Evolutionary conservation across 2,113 vertebrate genomes (phyloP), one percentile per base, ranked within the genome.

Genomic region (Apodemus sylvaticus): DNA sequence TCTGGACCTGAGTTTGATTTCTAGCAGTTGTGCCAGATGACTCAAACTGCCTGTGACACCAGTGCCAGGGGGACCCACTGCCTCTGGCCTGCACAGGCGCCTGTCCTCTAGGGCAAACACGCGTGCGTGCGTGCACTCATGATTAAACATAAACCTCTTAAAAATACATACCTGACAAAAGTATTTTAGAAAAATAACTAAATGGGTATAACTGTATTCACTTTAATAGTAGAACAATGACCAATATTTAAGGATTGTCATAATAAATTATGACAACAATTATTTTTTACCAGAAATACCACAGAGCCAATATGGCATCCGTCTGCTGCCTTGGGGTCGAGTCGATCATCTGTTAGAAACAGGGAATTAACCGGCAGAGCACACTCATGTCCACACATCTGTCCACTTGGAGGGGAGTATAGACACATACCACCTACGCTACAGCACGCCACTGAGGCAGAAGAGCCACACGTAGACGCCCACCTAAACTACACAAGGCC

Each of bases 121-220:
- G 16, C 58, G 22, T n/a, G n/a, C n/a, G n/a, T n/a, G n/a, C n/a
- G n/a, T n/a, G n/a, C n/a, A n/a, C 68, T 17, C 34, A 17, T 6
- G 13, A n/a, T 39, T 73, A 71, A 71, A n/a, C 39, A 71, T 39
- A 73, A 73, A 73, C 36, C 17, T 39, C 36, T 39, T 81, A 83
- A 95, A 95, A 95, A 92, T 68, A 16, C 34, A 87, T 70, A 85
- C 68, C 14, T 26, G 64, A 91, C 36, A 92, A 96, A 94, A 81
- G 39, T 86, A 31, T 73, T 70, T 70, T 71, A 90, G 48, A 64
- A 96, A 95, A 90, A 81, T 64, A 90, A 70, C 64, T 60, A 90
- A 13, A 31, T 51, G 24, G 82, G 3, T 55, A 42, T 51, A 90
- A 87, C 22, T 93, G 2, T 71, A n/a, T 19, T 71, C 36, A 71